These are phyloP conservation scores for Gerris buenoi DNA, from an alignment of 1,140 invertebrate species.

Conservation along the genomic window DNA sequence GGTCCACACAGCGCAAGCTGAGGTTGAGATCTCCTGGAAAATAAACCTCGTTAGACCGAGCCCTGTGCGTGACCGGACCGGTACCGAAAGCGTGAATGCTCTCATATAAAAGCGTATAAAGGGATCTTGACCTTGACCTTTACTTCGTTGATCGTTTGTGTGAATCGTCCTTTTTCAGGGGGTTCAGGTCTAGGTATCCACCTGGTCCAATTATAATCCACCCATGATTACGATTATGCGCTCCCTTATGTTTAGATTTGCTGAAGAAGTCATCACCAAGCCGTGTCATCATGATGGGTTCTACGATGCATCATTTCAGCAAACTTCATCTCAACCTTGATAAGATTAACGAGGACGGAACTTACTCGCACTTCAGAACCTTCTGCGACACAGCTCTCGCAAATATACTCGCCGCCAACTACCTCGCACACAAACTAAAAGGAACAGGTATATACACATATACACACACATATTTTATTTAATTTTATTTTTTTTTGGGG, in stretches of 20 bases:
- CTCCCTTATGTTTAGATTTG: background rate
- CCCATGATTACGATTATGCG: too few species aligned
- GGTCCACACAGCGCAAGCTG: too few species aligned
- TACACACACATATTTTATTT: background rate
- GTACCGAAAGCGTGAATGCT: too few species aligned
- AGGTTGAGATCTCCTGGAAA: too few species aligned
- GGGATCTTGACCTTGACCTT: too few species aligned
- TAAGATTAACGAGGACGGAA: conserved; percentile 3
- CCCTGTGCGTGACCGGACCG: too few species aligned
- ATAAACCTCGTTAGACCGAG: too few species aligned
- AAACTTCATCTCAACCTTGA: background rate
- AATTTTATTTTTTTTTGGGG: background rate
- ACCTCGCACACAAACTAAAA: conserved; percentile 9
- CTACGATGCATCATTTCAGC: conserved; percentile 7
- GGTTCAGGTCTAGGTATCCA: too few species aligned
- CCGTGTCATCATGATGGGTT: conserved; percentile 6
- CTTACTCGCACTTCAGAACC: background rate
- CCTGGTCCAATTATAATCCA: too few species aligned
- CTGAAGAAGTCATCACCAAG: conserved; percentile 3
- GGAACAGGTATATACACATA: conserved; percentile 3
- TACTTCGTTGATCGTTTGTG: too few species aligned
- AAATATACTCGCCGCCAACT: conserved; percentile 6
- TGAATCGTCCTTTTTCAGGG: too few species aligned
- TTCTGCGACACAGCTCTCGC: conserved; percentile 5
- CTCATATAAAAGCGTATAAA: too few species aligned